Evolutionary conservation across 2,797 vertebrate species (phyloP), one percentile per base, ranked within the genome.

Genomic region (Catharus ustulatus): DNA sequence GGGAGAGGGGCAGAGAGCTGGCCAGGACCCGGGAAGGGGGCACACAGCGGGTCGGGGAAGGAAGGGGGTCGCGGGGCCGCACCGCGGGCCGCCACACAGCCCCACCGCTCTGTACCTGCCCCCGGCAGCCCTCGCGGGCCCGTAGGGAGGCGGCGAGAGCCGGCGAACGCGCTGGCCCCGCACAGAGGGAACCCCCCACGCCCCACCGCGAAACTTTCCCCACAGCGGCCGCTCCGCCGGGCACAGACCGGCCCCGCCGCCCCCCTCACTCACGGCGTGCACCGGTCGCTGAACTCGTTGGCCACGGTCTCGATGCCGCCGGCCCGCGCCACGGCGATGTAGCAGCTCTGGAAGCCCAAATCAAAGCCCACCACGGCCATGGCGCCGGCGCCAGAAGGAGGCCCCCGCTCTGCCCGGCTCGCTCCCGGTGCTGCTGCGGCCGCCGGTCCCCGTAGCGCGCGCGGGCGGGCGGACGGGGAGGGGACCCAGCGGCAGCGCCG

Each of bases 301-400:
- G 98, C 98, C 23, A 98, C 97, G 4, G 98, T 98, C 97, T 98
- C 98, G 74, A 98, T 98, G 29, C 98, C 98, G 36, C 98, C 98
- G 8, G 98, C 97, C 61, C 98, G 97, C 74, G 98, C 98, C 89
- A 98, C 98, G 1, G 98, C 98, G 59, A 98, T 97, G 75, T 98
- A 98, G 94, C 98, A 98, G 94, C 98, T 98, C 94, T 98, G 98
- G 59, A 96, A 98, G 38, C 98, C 98, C 66, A 98, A 75, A 87
- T 98, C 98, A 92, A 98, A 98, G 24, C 98, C 98, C 93, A 98
- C 98, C 91, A 98, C 98, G 5, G 98, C 97, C 98, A 98, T 98
- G 61, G 86, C 82, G 29, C 43, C 32, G 1, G 75, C 34, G 5
- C 20, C 63, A 11, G 15, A 17, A 5, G 13, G 14, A 58, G 5